Conservation (phyloP, 1,140 invertebrate species). For the Melipona quadrifasciata region DNA sequence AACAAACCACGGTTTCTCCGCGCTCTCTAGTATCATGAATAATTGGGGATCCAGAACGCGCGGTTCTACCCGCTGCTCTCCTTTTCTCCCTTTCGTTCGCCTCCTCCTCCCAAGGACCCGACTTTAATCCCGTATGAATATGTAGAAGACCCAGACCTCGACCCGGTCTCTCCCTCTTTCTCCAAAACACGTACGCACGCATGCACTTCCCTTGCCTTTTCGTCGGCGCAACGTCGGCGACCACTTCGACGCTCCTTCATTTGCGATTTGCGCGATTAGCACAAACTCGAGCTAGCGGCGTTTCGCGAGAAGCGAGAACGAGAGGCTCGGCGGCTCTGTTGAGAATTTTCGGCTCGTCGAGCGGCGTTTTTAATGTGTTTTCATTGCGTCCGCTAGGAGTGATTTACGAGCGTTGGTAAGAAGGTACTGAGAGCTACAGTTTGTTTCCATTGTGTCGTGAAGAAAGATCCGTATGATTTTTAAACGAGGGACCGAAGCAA, state of each 20-base stretch:
- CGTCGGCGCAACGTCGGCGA: constrained; percentile 38
- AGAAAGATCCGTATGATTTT: neutral
- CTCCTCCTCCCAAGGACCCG: constrained; percentile 43
- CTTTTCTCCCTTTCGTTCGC: constrained; percentile 16
- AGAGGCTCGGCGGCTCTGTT: neutral
- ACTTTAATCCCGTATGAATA: constrained; percentile 72
- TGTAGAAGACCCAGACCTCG: constrained; percentile 57
- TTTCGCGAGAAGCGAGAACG: neutral
- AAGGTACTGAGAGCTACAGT: neutral
- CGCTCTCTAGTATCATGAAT: constrained; percentile 67
- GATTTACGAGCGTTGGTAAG: neutral
- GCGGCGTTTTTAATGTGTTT: neutral
- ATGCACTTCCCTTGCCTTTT: neutral
- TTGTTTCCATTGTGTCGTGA: neutral
- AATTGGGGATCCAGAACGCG: constrained; percentile 63
- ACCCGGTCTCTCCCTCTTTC: constrained; percentile 18
- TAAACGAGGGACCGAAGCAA: too few relatives aligned
- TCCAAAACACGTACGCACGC: neutral
- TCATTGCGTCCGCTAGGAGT: neutral
- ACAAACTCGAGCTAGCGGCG: constrained; percentile 50
- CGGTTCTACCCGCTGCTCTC: neutral
- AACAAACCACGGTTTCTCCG: constrained; percentile 61
- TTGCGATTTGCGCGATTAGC: constrained; percentile 49
- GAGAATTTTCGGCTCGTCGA: neutral
- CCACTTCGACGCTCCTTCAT: constrained; percentile 43